Evolutionary conservation across 2,888 invertebrate species (phyloP), one percentile per base, ranked within the genome.

Genomic region (Artemia sinica): DNA sequence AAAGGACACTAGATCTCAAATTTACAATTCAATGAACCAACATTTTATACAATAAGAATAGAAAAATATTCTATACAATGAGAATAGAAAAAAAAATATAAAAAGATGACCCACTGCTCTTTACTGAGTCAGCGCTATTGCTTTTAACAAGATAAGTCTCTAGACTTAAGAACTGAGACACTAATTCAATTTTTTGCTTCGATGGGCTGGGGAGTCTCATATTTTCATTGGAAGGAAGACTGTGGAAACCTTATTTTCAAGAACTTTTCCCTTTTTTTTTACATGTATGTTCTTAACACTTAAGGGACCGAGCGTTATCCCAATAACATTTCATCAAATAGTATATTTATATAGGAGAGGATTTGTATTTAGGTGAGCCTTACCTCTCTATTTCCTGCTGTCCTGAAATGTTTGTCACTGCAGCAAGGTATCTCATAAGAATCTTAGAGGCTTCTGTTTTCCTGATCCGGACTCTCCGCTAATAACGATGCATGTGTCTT

Each of bases 391-490:
- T 94, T 79, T 97, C 97, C 77, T 89, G 88, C 78, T 94, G 91
- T 49, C 89, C 89, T 70, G 89, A 86, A 74, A 83, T 77, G 80
- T 95, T 96, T 48, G 97, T 97, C 72, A 97, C 94, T 5, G 96
- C 96, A 0, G 97, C 96, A 73, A 98, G 93, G 76, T 91, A 91
- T 76, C 92, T 90, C 96, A 98, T 96, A 73, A 98, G 96, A 76
- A 96, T 95, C 81, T 98, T 98, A 71, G 95, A 95, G 0, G 97
- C 95, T 78, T 98, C 97, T 8, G 97, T 98, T 81, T 98, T 98
- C 51, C 98, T 41, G 95, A 87, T 2, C 98, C 98, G 1, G 94
- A 95, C 80, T 98, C 97, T 0, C 92, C 91, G n/a, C 89, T 89
- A 76, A 98, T 98, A 58, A 98, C 89, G 73, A 98, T 95, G 77